Percentiles rank a stretch among this genome's conserved stretches.
These are phyloP conservation scores for Coluber constrictor DNA, from an alignment of 2,797 vertebrate genomes.

Conservation along the genomic window DNA sequence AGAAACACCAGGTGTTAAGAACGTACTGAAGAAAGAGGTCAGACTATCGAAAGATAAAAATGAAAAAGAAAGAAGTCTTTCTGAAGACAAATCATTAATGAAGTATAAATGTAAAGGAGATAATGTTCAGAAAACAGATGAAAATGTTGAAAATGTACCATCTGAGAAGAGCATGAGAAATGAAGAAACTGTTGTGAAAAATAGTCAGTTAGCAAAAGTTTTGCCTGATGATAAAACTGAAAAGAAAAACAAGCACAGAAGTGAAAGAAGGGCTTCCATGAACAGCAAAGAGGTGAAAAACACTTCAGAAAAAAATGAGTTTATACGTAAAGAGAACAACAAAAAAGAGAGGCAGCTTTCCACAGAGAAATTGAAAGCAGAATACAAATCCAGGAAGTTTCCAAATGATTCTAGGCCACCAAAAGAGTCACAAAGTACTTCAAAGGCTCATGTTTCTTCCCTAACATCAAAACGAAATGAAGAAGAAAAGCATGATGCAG, in stretches of 20 bases:
- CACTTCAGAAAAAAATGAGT: slow-evolving; percentile 75
- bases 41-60: slow-evolving; percentile 74
- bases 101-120: slow-evolving; percentile 84
- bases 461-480: slow-evolving; percentile 67
- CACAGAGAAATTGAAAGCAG: slow-evolving; percentile 72
- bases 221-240: slow-evolving; percentile 83
- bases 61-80: slow-evolving; percentile 80
- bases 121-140: slow-evolving; percentile 65
- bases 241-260: slow-evolving; percentile 83
- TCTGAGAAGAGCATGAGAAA: slow-evolving; percentile 64
- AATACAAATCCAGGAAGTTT: slow-evolving; percentile 75
- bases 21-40: slow-evolving; percentile 66
- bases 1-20: slow-evolving; percentile 65
- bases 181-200: slow-evolving; percentile 75
- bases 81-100: slow-evolving; percentile 77
- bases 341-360: slow-evolving; percentile 76
- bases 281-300: slow-evolving; percentile 76
- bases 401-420: slow-evolving; percentile 79
- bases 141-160: slow-evolving; percentile 69
- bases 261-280: slow-evolving; percentile 77
- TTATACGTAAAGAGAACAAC: slow-evolving; percentile 69
- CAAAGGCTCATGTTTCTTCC: slow-evolving; percentile 58
- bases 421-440: slow-evolving; percentile 73
- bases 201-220: slow-evolving; percentile 66
- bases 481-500: slow-evolving; percentile 85